Evolutionary conservation across 2,797 vertebrate genomes (phyloP), one percentile per base, ranked within the genome.

Genomic region (Serranus cabrilla): DNA sequence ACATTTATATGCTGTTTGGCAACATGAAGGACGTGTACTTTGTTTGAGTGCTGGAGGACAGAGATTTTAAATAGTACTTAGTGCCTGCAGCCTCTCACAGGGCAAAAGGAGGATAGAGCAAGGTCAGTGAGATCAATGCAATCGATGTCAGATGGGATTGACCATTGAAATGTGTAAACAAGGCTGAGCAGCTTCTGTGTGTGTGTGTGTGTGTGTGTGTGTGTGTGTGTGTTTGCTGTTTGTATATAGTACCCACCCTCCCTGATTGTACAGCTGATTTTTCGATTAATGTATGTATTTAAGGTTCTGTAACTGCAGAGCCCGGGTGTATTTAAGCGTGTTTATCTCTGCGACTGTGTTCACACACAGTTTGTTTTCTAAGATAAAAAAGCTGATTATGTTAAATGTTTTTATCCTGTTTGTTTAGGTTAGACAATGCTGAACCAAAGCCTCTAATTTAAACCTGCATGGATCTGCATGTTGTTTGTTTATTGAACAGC

Each of bases 391-490:
- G 70, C 66, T 56, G 65, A 66, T 85, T 88, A 62, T 59, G 71
- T 66, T 77, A 20, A 66, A 55, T 54, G 65, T 71, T 68, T 81
- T 80, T 84, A 87, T 84, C 78, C 82, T 57, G 81, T 90, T 87
- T 85, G 78, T 87, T 87, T 80, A 80, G 83, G 68, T 75, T 68
- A 52, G 7, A 56, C 49, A 10, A 23, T 45, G 56, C 78, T 71
- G 59, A 83, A 77, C 57, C 62, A 39, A 25, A 61, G 58, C 72
- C 39, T 49, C 34, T 65, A 49, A 68, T 66, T 42, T 57, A 66
- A 86, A 69, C 56, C 45, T 47, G 21, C 75, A 49, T 39, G 3
- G 59, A 81, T 42, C 42, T 43, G 51, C 27, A 18, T 16, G 14
- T 18, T 34, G 58, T 17, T 12, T 40, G 69, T 86, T 70, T 71